Evolutionary conservation across 2,797 vertebrate species (phyloP), one percentile per base, ranked within the genome.

Genomic region (Rhinogobio ventralis): DNA sequence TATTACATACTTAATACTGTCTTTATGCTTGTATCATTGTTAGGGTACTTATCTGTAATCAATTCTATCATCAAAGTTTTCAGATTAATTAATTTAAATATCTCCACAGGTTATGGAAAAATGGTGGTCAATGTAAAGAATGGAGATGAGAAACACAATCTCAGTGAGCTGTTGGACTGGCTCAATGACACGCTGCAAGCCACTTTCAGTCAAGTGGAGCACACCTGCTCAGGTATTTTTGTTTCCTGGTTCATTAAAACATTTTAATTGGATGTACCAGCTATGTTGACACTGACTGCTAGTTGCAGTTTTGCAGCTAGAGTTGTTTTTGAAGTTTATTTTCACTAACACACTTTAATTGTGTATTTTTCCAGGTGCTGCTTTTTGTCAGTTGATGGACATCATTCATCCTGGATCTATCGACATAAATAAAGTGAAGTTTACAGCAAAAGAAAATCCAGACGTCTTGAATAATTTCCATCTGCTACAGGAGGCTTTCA

Each of bases 301-400:
- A 30, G 6, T 30, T 64, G 25, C 1, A n/a, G n/a, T n/a, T n/a
- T n/a, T n/a, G n/a, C n/a, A n/a, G n/a, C n/a, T n/a, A 30, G 10
- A 66, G 15, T 9, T 4, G 0, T 1, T 33, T 67, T 66, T 66
- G 13, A 66, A 33, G 15, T 17, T 67, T 30, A 53, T 3, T 36
- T 55, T 39, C 7, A 23, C 33, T 57, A 57, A 55, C 30, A 10
- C 30, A n/a, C 19, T 60, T 33, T 76, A 28, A 53, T n/a, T 68
- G 25, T 84, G 45, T 33, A 2, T 68, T 45, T 57, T 45, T 78
- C 30, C 79, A 94, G 94, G 94, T 88, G 92, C 91, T 49, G 89
- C 91, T 1, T 94, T 85, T 69, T 95, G 94, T 85, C 94, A 93
- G 89, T 73, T 94, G 88, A 93, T 93, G 91, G 85, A 93, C 82